phyloP scores from a whole-genome alignment of 2,113 vertebrate genomes.

The Struthidea cinerea region DNA sequence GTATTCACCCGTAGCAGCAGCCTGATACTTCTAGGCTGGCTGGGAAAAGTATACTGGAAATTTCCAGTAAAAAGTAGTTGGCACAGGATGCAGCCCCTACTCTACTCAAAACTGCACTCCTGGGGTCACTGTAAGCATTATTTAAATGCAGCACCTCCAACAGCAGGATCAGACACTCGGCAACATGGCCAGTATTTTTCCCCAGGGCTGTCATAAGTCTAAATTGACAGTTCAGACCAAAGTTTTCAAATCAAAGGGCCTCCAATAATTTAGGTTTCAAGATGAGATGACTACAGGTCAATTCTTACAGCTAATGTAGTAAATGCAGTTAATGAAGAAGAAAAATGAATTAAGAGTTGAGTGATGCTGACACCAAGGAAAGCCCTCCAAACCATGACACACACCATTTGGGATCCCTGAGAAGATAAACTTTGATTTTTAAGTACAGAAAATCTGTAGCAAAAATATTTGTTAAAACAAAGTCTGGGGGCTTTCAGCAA shows the following conservation, averaged over 20 bases:
- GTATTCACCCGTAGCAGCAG: background rate
- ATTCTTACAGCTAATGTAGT: background rate
- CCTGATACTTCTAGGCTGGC: background rate
- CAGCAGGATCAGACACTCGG: background rate
- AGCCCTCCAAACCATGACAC: background rate
- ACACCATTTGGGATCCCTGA: background rate
- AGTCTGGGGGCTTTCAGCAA: background rate
- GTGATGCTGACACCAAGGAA: background rate
- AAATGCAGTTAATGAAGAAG: background rate
- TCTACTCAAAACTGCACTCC: background rate
- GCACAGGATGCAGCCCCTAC: background rate
- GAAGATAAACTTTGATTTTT: background rate
- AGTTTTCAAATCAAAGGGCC: background rate
- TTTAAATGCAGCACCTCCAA: background rate
- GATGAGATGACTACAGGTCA: background rate
- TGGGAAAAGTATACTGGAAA: fast-evolving
- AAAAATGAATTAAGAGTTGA: background rate
- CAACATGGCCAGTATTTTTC: background rate
- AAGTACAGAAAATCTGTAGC: background rate
- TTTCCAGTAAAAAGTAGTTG: background rate
- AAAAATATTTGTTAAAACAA: background rate
- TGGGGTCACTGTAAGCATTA: background rate
- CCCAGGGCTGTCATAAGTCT: background rate
- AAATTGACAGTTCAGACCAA: background rate
- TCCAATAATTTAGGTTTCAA: background rate